A percentile compares a stretch with the other conserved stretches of the same genome.
phyloP scores from a whole-genome alignment of 2,113 vertebrate species.

The Galbula dea region DNA sequence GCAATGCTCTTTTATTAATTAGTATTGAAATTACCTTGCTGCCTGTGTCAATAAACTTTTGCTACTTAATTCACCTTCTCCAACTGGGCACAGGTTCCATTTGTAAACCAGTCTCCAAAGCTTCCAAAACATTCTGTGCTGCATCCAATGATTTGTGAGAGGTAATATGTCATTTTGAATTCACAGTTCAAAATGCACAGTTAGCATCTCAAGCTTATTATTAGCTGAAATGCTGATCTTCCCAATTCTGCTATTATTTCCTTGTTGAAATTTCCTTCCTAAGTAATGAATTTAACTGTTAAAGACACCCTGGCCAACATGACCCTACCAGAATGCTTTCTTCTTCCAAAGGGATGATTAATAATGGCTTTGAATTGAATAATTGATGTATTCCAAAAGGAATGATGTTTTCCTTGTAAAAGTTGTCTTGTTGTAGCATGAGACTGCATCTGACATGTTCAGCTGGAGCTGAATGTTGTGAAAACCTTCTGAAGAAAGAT shows the following conservation, averaged over 20 bases:
- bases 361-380: not conserved
- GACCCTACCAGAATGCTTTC: not conserved
- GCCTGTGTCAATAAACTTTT: not conserved
- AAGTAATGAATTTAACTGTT: constrained; percentile 6
- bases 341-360: not conserved
- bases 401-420: not conserved
- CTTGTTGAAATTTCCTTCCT: not conserved
- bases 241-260: not conserved
- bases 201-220: not conserved
- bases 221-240: constrained; percentile 18
- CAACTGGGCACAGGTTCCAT: not conserved
- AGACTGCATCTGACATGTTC: not conserved
- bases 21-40: not conserved
- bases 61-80: not conserved
- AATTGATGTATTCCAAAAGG: not conserved
- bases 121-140: not conserved
- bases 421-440: not conserved
- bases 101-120: not conserved
- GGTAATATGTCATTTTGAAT: not conserved
- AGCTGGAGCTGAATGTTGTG: not conserved
- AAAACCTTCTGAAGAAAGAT: not conserved
- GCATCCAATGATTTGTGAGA: not conserved
- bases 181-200: not conserved
- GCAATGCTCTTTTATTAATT: not conserved
- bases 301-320: not conserved